Evolutionary conservation across 2,797 vertebrate species (phyloP).

Genomic region (Phataginus tricuspis): DNA sequence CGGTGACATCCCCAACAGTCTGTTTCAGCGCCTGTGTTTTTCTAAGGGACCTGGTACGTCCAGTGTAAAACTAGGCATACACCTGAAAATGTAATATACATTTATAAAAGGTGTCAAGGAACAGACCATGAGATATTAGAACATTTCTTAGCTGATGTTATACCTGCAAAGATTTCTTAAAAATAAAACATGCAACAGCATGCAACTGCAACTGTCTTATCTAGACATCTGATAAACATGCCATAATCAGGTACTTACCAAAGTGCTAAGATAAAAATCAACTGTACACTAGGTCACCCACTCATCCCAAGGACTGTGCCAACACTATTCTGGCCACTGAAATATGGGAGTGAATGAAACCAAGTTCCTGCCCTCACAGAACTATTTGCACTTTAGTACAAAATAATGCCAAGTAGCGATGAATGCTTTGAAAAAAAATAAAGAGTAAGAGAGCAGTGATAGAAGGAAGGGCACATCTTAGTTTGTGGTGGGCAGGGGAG

Average conservation of each 20-base stretch:
- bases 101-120: not conserved
- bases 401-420: not conserved
- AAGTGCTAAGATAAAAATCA: constrained; percentile 36
- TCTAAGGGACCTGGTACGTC: not conserved
- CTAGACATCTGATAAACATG: not conserved
- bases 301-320: not conserved
- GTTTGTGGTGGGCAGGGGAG: accelerated
- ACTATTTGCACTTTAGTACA: not conserved
- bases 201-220: not conserved
- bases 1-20: not conserved
- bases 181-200: not conserved
- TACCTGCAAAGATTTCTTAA: constrained; percentile 20
- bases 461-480: not conserved
- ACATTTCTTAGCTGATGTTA: not conserved
- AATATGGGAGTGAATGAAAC: not conserved
- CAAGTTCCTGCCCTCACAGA: not conserved
- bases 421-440: not conserved
- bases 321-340: not conserved
- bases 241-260: not conserved
- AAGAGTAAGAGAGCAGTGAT: not conserved
- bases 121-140: not conserved
- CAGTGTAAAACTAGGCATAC: not conserved
- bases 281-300: not conserved
- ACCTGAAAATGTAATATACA: not conserved
- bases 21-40: not conserved